Evolutionary conservation across 2,888 invertebrate species (phyloP), one percentile per base, ranked within the genome.

Genomic region (Pollenia angustigena): DNA sequence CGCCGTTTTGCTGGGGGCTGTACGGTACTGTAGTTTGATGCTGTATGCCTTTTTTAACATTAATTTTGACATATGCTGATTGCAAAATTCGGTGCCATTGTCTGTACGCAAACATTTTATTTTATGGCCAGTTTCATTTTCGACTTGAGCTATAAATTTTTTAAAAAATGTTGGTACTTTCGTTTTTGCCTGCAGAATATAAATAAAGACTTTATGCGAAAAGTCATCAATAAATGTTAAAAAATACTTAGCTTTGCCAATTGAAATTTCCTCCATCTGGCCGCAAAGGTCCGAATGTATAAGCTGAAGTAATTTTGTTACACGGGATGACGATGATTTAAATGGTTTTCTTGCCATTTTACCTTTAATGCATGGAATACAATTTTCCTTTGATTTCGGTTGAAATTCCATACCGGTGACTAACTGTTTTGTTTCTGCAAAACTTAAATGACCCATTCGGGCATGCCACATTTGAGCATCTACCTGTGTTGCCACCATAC

Each of bases 231-330:
- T 90, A 54, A 93, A 91, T 0, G 91, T 90, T 12, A 92, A 72
- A 78, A 92, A 92, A 88, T 93, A 93, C 74, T 87, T 91, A 2
- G 68, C 66, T 48, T n/a, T n/a, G 14, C 66, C 66, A 3, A 90
- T 76, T 1, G 93, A 93, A 14, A 66, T 16, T 3, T 79, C 85
- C 78, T 92, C 90, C 92, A 92, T 92, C 4, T 91, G 92, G 23
- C 92, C 92, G 87, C 92, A 92, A 8, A 93, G 68, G 85, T 93
- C 92, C 6, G 91, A 81, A 78, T 93, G 92, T 2, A 93, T 68
- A 0, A 68, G 68, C 40, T 68, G 50, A n/a, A 68, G 68, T 2
- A 88, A 40, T 44, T 40, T 14, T 9, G 66, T 75, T 10, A 58
- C 10, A 10, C 40, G 62, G 12, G 80, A 23, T 52, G 23, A 8